Evolutionary conservation across 2,797 vertebrate species (phyloP), one percentile per base, ranked within the genome.

Genomic region (Pseudopleuronectes americanus): DNA sequence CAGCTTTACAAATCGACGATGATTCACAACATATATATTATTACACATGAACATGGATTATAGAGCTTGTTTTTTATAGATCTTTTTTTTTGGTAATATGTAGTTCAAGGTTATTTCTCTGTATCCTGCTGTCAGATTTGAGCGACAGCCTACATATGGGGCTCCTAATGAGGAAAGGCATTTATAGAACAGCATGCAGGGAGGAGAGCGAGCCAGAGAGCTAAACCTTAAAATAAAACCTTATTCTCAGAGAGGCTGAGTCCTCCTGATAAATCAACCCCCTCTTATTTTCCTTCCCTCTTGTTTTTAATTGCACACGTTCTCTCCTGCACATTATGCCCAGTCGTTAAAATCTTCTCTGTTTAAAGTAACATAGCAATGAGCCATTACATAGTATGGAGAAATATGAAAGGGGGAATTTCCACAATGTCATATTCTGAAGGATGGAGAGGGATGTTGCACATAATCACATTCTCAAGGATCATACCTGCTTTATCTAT

Each of bases 41-140:
- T 43, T 6, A 43, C 2, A 13, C 12, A 43, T 43, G 10, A 16
- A 43, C 1, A 43, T 43, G 12, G 41, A 33, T 33, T 33, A 9
- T 6, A 12, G 36, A 38, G 36, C 36, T 38, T 38, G 36, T 3
- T 38, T 12, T 38, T 38, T 12, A 13, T 1, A 45, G 23, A 60
- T 14, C 24, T 16, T 36, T 23, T 53, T 23, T 33, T 23, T 31
- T 36, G 54, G 54, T 33, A 53, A 73, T 78, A 93, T 92, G 88
- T 93, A 93, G 92, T 92, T 93, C 92, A 93, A 93, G 92, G 92
- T 93, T 89, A 92, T 81, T 87, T 89, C 80, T n/a, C 87, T 83
- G 82, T 90, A 90, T 90, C 84, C 64, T 80, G 64, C 85, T 64
- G 70, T 90, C 89, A 87, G 57, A 68, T 86, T 87, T 90, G 89